Conservation (phyloP, 1,140 invertebrate genomes). For the Limonius californicus region DNA sequence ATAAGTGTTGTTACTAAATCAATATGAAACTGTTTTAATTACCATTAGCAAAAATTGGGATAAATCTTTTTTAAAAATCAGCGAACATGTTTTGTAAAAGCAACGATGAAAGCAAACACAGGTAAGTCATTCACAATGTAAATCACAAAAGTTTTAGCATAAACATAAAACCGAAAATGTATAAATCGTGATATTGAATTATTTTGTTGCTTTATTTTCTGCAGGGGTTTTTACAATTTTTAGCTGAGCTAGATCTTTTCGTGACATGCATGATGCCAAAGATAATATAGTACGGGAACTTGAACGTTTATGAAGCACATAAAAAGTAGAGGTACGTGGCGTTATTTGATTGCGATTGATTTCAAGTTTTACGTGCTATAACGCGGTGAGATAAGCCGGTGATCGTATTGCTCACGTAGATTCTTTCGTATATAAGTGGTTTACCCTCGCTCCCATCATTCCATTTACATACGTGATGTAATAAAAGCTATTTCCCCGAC, state of each 20-base stretch:
- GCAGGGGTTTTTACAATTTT: neutral
- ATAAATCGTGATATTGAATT: no score
- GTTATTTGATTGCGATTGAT: constrained; percentile 13
- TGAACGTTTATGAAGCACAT: neutral
- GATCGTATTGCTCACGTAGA: constrained; percentile 27
- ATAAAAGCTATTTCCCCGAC: constrained; percentile 26
- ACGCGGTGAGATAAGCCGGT: constrained; percentile 15
- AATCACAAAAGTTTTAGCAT: no score
- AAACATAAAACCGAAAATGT: no score
- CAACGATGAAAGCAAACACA: no score
- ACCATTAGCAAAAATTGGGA: no score
- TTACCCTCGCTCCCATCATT: constrained; percentile 24
- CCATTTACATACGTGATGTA: constrained; percentile 31
- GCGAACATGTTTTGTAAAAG: no score
- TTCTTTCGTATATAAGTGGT: constrained; percentile 30
- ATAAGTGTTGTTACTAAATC: no score
- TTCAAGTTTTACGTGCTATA: constrained; percentile 6
- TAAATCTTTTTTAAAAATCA: no score
- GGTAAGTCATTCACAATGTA: no score
- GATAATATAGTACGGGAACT: neutral
- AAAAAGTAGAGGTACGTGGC: neutral
- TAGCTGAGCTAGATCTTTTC: neutral
- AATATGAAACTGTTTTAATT: no score
- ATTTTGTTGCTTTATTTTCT: no score
- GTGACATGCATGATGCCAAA: neutral